Evolutionary conservation across 2,113 vertebrate species (phyloP).

Genomic region (Platysteira castanea): DNA sequence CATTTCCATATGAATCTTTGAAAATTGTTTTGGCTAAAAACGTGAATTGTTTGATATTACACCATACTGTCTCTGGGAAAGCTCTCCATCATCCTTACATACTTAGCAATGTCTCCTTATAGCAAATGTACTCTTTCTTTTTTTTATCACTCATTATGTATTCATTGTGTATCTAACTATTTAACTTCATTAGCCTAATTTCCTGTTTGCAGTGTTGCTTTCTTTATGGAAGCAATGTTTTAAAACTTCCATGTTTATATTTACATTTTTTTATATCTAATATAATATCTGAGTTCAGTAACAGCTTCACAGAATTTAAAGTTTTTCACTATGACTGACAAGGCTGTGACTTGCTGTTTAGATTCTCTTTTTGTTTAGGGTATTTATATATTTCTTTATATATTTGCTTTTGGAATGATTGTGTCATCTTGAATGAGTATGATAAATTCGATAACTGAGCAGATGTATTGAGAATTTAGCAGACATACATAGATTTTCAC

Average conservation of each 20-base stretch:
- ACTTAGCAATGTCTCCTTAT: background rate
- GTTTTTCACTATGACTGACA: background rate
- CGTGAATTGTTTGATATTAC: background rate
- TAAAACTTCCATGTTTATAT: background rate
- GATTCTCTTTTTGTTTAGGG: background rate
- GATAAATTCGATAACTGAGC: slow-evolving; percentile 53
- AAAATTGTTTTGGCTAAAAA: background rate
- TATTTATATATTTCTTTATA: background rate
- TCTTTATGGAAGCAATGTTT: background rate
- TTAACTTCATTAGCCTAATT: background rate
- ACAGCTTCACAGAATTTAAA: background rate
- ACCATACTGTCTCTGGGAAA: background rate
- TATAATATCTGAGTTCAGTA: background rate
- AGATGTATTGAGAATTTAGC: slow-evolving; percentile 48
- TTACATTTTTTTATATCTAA: background rate
- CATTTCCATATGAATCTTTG: background rate
- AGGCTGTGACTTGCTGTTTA: background rate
- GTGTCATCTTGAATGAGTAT: slow-evolving; percentile 26
- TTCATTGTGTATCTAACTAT: background rate
- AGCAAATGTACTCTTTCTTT: background rate
- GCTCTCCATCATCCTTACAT: background rate
- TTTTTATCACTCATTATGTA: background rate
- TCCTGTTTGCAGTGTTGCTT: background rate
- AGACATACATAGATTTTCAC: slow-evolving; percentile 49
- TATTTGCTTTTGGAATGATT: slow-evolving; percentile 13